A percentile compares a stretch with the other conserved stretches of the same genome.
Evolutionary conservation across 1,140 invertebrate genomes (phyloP).

Genomic region (Drosophila nasuta): DNA sequence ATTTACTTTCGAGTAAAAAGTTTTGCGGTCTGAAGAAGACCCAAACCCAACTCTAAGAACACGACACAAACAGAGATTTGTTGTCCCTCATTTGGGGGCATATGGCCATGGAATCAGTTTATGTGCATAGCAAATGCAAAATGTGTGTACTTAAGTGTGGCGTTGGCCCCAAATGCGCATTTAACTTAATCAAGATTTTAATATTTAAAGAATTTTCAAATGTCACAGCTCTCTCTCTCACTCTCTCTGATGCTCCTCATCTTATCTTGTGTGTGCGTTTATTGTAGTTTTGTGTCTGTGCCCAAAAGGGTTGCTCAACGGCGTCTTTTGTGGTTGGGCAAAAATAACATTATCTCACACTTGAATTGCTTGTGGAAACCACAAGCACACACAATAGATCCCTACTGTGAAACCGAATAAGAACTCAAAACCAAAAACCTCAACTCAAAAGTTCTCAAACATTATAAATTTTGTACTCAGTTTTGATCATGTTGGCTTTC

Average conservation of each 20-base stretch:
- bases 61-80: constrained; percentile 61
- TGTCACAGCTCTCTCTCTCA: constrained; percentile 25
- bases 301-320: constrained; percentile 52
- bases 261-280: constrained; percentile 23
- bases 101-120: constrained; percentile 48
- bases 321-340: constrained; percentile 32
- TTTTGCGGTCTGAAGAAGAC: constrained; percentile 8
- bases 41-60: constrained; percentile 7
- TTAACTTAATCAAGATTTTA: constrained; percentile 84
- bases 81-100: constrained; percentile 11
- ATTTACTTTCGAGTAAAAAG: constrained; percentile 33
- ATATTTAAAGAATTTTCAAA: constrained; percentile 81
- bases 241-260: constrained; percentile 12
- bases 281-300: constrained; percentile 30
- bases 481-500: constrained; percentile 10
- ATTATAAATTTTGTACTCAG: constrained; percentile 51
- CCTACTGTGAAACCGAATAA: constrained; percentile 3
- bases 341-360: constrained; percentile 78
- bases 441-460: constrained; percentile 19
- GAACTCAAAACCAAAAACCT: constrained; percentile 6
- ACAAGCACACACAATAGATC: constrained; percentile 69
- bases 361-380: constrained; percentile 75
- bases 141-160: constrained; percentile 63
- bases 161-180: constrained; percentile 72
- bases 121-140: constrained; percentile 61